Evolutionary conservation across 2,888 invertebrate genomes (phyloP), one percentile per base, ranked within the genome.

Genomic region (Pycnomerus fuliginosus): DNA sequence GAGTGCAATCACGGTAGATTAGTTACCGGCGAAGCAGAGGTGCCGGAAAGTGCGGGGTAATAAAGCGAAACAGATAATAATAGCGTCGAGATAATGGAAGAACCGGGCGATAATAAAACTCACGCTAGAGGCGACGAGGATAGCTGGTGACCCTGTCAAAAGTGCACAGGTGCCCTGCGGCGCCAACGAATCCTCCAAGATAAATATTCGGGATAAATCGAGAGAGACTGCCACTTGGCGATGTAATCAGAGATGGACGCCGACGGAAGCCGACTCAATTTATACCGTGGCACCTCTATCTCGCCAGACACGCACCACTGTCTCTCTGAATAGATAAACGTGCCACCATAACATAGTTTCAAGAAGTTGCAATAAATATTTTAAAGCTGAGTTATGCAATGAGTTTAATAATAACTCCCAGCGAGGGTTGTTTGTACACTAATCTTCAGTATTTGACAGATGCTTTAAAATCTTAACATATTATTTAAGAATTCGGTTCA

Each of bases 1-100:
- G 62, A 58, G 64, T 62, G 58, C 61, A 64, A 62, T 62, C 62
- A 61, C 57, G 53, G 57, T 54, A 60, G 62, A 62, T 64, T 64
- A 61, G 64, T 62, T 63, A 59, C 58, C 52, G 56, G 58, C 44
- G 43, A 44, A 53, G 53, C 52, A 56, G 48, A 53, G 56, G 54
- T 52, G 56, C 57, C 50, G 55, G 58, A 59, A 51, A 51, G 46
- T 51, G 48, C 39, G 41, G 46, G 42, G 44, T 44, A 48, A 44
- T 44, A 48, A 48, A 48, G 48, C 44, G 48, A 48, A 48, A 48
- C 48, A 48, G 62, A 61, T 62, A 62, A 62, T 64, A 62, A 62
- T 58, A 56, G 60, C 61, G 52, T 38, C 42, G 58, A 61, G 62
- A 61, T 64, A 64, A 64, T 62, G 64, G 64, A 64, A 57, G 61